Evolutionary conservation across 1,140 invertebrate species (phyloP).

Genomic region (Drosophila suzukii): DNA sequence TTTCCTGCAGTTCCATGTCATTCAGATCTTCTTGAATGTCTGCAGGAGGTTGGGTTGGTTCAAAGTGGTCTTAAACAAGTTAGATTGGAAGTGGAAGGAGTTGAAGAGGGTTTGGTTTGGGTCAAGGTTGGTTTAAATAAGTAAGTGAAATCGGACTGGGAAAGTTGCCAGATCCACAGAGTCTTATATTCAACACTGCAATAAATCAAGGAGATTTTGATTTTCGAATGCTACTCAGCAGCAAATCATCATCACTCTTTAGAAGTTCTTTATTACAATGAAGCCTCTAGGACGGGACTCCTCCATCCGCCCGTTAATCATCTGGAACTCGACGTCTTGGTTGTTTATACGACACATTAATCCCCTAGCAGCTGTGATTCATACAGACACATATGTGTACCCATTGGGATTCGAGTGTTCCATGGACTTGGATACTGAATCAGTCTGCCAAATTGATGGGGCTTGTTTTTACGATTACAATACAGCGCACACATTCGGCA

Average conservation of each 20-base stretch:
- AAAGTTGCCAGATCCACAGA: constrained; percentile 20
- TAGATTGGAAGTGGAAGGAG: neutral
- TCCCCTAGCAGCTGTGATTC: constrained; percentile 38
- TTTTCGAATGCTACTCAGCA: no score
- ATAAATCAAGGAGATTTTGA: constrained; percentile 32
- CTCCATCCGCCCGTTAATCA: constrained; percentile 54
- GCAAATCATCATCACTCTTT: neutral
- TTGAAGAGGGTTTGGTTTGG: neutral
- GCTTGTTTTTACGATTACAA: constrained; percentile 37
- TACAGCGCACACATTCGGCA: constrained; percentile 20
- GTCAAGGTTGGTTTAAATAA: no score
- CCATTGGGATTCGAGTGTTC: constrained; percentile 17
- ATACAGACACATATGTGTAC: constrained; percentile 15
- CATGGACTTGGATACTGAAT: constrained; percentile 27
- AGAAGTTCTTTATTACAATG: neutral
- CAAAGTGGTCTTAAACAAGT: neutral
- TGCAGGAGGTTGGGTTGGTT: neutral
- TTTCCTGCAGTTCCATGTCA: constrained; percentile 26
- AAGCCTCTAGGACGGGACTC: constrained; percentile 6
- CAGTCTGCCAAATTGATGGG: constrained; percentile 43
- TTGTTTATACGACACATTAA: constrained; percentile 49
- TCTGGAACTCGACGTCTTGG: constrained; percentile 13
- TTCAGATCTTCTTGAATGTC: constrained; percentile 2
- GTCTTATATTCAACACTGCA: neutral
- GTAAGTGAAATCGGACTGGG: neutral